Base-by-base conservation (phyloP, 2,113 vertebrate species). In the Entomyzon cyanotis region DNA sequence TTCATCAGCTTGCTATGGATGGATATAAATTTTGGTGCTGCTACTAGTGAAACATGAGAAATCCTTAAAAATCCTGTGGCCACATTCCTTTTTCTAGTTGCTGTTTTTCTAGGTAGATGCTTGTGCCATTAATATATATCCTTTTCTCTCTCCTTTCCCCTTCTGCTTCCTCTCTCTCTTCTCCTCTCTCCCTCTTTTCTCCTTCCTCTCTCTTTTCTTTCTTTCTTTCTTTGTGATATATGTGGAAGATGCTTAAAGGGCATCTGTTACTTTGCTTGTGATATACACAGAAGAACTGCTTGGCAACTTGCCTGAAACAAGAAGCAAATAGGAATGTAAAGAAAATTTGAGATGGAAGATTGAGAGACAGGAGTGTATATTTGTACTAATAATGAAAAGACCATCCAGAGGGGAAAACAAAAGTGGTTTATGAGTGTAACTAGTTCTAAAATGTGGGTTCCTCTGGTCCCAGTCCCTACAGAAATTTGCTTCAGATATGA, bases 1-100 rank as follows among this genome's bases (percentile, higher is more conserved):
- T 94, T 95, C 91, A 95, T 19, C 76, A 87, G 31, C 53, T 89
- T 60, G 44, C 10, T 64, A 60, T 37, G 47, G 44, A 42, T 76
- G 82, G 50, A 63, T 88, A 79, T 74, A 76, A 85, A 74, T 94
- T 93, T 74, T 83, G 42, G 39, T 90, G 28, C 42, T 55, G n/a
- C 62, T 90, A 9, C 55, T 73, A 65, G 52, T 55, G 70, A 91
- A 80, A 80, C 1, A 5, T 39, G 87, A 65, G 25, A 91, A 96
- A 69, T 73, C 28, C 31, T 80, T 87, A 27, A 68, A 85, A 31
- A 46, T 41, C 15, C 16, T 73, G 21, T 16, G 46, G 46, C 41
- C 28, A 35, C 35, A 25, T 94, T 68, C 19, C 10, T 75, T 68
- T 70, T 91, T n/a, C 42, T 49, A 59, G 69, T 52, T 84, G 21